Conservation (phyloP, 2,797 vertebrate genomes). For the Arctocebus calabarensis region DNA sequence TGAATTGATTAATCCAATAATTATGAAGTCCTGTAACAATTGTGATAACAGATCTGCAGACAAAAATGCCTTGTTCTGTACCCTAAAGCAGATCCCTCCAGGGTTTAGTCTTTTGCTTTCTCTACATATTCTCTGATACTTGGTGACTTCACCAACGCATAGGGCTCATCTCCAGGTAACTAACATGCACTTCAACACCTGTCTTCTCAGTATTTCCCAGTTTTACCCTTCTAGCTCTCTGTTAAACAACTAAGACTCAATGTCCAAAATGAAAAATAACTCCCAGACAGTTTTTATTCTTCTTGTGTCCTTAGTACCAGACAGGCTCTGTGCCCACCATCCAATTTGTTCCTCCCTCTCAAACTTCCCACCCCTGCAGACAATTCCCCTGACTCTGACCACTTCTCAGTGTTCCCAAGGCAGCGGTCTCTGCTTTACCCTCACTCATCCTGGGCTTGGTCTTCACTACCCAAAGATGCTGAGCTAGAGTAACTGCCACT, state of each 20-base stretch:
- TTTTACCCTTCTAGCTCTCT: neutral
- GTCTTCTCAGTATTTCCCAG: neutral
- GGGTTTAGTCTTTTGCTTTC: neutral
- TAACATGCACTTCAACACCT: neutral
- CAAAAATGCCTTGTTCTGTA: neutral
- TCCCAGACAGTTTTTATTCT: neutral
- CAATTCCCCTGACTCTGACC: neutral
- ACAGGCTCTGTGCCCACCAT: neutral
- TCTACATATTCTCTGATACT: neutral
- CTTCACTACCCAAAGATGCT: neutral
- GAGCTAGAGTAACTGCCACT: neutral
- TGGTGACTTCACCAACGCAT: rapidly evolving
- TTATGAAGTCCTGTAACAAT: neutral
- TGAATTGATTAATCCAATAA: neutral
- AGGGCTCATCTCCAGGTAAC: neutral
- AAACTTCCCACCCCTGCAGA: neutral
- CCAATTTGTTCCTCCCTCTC: neutral
- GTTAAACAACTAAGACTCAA: neutral
- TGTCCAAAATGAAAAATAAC: neutral
- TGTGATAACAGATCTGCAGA: neutral
- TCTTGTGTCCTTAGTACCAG: neutral
- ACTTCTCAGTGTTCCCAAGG: neutral
- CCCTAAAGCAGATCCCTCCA: neutral
- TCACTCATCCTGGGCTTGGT: neutral
- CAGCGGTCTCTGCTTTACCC: no score